phyloP scores from a whole-genome alignment of 2,888 invertebrate species.

The Cylindroiulus punctatus region DNA sequence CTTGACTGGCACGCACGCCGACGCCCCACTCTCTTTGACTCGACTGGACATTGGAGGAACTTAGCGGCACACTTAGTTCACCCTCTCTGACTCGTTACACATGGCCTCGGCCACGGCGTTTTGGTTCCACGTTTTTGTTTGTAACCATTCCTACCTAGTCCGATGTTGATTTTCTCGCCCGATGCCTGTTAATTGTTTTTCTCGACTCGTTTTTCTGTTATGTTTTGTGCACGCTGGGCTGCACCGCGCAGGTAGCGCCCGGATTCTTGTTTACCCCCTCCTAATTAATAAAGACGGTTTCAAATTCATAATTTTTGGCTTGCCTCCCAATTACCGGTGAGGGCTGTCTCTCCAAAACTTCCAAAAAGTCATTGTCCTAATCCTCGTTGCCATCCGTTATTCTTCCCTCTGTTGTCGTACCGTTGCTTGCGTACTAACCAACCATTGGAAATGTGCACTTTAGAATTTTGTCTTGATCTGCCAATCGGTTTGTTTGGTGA shows the following conservation, averaged over 20 bases:
- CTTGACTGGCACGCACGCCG: slow-evolving; percentile 5
- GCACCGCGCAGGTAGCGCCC: background rate
- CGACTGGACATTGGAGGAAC: slow-evolving; percentile 40
- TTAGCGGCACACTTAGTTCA: background rate
- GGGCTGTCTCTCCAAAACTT: background rate
- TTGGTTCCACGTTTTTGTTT: slow-evolving; percentile 22
- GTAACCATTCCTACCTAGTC: slow-evolving; percentile 45
- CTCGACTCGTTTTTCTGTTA: background rate
- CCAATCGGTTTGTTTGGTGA: background rate
- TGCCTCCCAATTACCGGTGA: background rate
- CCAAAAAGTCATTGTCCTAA: background rate
- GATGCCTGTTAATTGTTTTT: background rate
- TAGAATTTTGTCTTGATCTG: slow-evolving; percentile 11
- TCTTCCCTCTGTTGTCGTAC: background rate
- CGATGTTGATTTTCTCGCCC: background rate
- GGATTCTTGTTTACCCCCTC: background rate
- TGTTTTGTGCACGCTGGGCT: background rate
- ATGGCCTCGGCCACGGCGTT: background rate
- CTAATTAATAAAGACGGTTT: slow-evolving; percentile 5
- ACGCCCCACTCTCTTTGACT: slow-evolving; percentile 27
- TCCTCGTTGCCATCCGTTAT: background rate
- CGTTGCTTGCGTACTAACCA: background rate
- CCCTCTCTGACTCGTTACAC: slow-evolving; percentile 8
- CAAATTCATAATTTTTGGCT: slow-evolving; percentile 3
- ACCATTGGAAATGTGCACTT: background rate